Evolutionary conservation across 2,797 vertebrate species (phyloP).

Genomic region (Ptychobarbus kaznakovi): DNA sequence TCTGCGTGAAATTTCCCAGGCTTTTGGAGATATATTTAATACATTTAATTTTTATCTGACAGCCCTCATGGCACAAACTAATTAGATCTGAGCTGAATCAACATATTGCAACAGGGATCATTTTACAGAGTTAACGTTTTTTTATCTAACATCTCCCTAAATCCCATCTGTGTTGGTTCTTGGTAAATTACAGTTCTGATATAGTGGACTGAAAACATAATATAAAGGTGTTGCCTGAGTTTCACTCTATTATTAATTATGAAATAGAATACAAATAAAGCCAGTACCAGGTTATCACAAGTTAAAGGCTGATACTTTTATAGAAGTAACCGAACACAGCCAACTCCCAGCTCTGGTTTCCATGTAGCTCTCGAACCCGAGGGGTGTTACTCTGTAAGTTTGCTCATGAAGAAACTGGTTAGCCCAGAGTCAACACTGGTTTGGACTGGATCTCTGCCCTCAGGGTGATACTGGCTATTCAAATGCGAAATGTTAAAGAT

Average conservation of each 20-base stretch:
- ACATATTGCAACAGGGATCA: slow-evolving; percentile 8
- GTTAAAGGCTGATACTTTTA: slow-evolving; percentile 11
- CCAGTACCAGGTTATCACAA: background rate
- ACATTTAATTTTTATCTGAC: background rate
- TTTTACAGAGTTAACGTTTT: background rate
- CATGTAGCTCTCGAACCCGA: slow-evolving; percentile 30
- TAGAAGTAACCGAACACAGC: slow-evolving; percentile 13
- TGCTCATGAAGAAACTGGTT: slow-evolving; percentile 58
- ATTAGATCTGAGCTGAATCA: slow-evolving; percentile 5
- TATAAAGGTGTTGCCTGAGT: background rate
- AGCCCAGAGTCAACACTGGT: slow-evolving; percentile 54
- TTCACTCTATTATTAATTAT: slow-evolving; percentile 27
- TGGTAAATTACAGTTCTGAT: background rate
- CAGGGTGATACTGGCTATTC: slow-evolving; percentile 25
- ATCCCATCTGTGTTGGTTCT: background rate
- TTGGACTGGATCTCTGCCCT: slow-evolving; percentile 51
- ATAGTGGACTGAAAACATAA: slow-evolving; percentile 1
- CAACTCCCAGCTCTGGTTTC: slow-evolving; percentile 51
- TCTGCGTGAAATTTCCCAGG: slow-evolving; percentile 32
- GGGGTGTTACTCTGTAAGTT: slow-evolving; percentile 48
- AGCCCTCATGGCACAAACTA: slow-evolving; percentile 11
- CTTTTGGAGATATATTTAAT: slow-evolving; percentile 12
- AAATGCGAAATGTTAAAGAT: slow-evolving; percentile 31
- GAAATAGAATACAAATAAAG: background rate
- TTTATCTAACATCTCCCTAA: background rate